Percentiles rank a stretch among this genome's conserved stretches.
Conservation (phyloP, 2,888 invertebrate genomes). For the Cantharis lateralis region DNA sequence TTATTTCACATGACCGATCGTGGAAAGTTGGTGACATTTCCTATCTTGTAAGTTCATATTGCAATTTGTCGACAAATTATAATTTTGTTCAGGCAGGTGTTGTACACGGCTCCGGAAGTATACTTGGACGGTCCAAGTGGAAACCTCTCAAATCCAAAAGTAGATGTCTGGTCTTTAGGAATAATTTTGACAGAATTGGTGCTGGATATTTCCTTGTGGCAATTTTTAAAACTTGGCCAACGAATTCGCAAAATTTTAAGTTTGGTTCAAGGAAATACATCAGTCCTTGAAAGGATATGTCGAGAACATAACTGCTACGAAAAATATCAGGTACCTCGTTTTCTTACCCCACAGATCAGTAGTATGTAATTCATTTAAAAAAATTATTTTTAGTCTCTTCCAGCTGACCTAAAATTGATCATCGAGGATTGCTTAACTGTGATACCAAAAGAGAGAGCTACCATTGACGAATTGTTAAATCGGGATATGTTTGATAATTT, state of each 20-base stretch:
- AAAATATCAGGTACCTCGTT: conserved; percentile 62
- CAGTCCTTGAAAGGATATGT: conserved; percentile 73
- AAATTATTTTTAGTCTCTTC: conserved; percentile 58
- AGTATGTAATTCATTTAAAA: no score
- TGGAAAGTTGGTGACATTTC: conserved; percentile 88
- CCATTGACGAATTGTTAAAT: conserved; percentile 64
- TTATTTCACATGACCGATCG: conserved; percentile 87
- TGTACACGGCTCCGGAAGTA: conserved; percentile 83
- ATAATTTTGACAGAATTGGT: conserved; percentile 83
- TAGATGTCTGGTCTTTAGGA: conserved; percentile 95
- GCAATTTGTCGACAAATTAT: neutral
- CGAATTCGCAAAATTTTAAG: conserved; percentile 77
- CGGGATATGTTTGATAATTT: conserved; percentile 60
- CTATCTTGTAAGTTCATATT: conserved; percentile 71
- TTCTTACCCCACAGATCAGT: no score
- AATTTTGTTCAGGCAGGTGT: conserved; percentile 64
- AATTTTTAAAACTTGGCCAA: conserved; percentile 73
- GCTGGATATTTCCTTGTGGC: conserved; percentile 73
- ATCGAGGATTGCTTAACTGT: conserved; percentile 76
- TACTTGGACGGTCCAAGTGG: conserved; percentile 65
- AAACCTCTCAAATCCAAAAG: conserved; percentile 67
- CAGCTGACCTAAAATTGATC: conserved; percentile 63
- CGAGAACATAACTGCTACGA: conserved; percentile 77
- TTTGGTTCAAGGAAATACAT: conserved; percentile 64
- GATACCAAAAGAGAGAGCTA: conserved; percentile 65